Evolutionary conservation across 2,888 invertebrate species (phyloP).

Genomic region (Drosophila koepferae): DNA sequence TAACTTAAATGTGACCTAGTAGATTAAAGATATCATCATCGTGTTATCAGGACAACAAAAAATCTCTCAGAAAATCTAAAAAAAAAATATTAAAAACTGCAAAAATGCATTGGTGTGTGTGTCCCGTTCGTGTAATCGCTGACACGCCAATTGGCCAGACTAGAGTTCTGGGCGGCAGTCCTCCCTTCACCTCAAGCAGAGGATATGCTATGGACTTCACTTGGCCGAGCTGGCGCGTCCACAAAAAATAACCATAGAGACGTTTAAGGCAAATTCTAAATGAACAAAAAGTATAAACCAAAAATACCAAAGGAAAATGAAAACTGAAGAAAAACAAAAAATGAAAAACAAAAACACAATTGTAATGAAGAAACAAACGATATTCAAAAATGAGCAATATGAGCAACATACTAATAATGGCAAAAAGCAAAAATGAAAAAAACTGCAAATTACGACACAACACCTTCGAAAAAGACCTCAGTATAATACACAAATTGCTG

Average conservation of each 20-base stretch:
- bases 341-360: slow-evolving; percentile 40
- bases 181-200: slow-evolving; percentile 1
- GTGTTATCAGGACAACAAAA: slow-evolving; percentile 67
- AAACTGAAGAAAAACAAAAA: slow-evolving; percentile 19
- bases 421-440: slow-evolving; percentile 73
- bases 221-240: slow-evolving; percentile 50
- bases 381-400: slow-evolving; percentile 71
- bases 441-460: slow-evolving; percentile 79
- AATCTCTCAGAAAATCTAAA: slow-evolving; percentile 63
- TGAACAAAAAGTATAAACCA: slow-evolving; percentile 69
- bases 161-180: slow-evolving; percentile 5
- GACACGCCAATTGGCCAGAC: slow-evolving; percentile 53
- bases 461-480: slow-evolving; percentile 80
- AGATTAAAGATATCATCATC: slow-evolving; percentile 73
- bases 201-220: slow-evolving; percentile 6
- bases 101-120: slow-evolving; percentile 80
- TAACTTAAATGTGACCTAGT: slow-evolving; percentile 79
- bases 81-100: slow-evolving; percentile 70
- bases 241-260: slow-evolving; percentile 82
- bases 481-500: slow-evolving; percentile 68
- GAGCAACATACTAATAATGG: slow-evolving; percentile 70
- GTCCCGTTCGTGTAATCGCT: slow-evolving; percentile 83
- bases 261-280: slow-evolving; percentile 82
- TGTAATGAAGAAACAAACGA: slow-evolving; percentile 68
- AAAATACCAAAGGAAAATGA: slow-evolving; percentile 22